A percentile compares a stretch with the other conserved stretches of the same genome.
Evolutionary conservation across 2,888 invertebrate species (phyloP).

Genomic region (Pyrrhia umbra): DNA sequence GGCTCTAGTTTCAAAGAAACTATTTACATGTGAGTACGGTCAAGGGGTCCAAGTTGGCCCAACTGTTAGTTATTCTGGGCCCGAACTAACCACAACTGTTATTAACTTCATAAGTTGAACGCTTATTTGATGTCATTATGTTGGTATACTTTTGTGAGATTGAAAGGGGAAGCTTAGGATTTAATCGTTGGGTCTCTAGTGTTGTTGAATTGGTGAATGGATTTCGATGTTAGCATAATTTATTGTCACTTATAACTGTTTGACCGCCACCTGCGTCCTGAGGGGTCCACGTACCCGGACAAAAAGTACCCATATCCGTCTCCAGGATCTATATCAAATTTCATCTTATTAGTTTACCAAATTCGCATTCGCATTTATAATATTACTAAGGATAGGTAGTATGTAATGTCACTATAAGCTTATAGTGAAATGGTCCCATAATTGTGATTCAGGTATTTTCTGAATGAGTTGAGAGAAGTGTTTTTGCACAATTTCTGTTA

Average conservation of each 20-base stretch:
- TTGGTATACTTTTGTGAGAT: constrained; percentile 36
- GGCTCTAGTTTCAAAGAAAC: constrained; percentile 68
- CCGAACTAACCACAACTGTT: constrained; percentile 61
- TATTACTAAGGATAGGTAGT: too few species aligned
- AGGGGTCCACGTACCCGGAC: too few species aligned
- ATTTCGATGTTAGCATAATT: background rate
- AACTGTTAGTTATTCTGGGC: constrained; percentile 50
- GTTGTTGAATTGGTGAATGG: constrained; percentile 3
- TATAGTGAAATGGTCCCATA: too few species aligned
- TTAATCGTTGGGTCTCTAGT: constrained; percentile 29
- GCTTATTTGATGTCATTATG: constrained; percentile 59
- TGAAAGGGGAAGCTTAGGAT: constrained; percentile 18
- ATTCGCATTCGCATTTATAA: too few species aligned
- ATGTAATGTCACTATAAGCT: too few species aligned
- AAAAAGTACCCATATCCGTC: too few species aligned
- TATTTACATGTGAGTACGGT: constrained; percentile 70
- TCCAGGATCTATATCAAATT: too few species aligned
- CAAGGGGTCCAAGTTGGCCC: constrained; percentile 58
- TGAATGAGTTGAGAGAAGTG: background rate
- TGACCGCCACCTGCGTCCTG: too few species aligned
- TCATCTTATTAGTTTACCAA: too few species aligned
- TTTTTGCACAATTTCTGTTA: background rate
- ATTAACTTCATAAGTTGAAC: constrained; percentile 57
- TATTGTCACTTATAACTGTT: background rate
- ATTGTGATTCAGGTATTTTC: background rate